Base-by-base conservation (phyloP, 2,113 vertebrate genomes). In the Festucalex cinctus region DNA sequence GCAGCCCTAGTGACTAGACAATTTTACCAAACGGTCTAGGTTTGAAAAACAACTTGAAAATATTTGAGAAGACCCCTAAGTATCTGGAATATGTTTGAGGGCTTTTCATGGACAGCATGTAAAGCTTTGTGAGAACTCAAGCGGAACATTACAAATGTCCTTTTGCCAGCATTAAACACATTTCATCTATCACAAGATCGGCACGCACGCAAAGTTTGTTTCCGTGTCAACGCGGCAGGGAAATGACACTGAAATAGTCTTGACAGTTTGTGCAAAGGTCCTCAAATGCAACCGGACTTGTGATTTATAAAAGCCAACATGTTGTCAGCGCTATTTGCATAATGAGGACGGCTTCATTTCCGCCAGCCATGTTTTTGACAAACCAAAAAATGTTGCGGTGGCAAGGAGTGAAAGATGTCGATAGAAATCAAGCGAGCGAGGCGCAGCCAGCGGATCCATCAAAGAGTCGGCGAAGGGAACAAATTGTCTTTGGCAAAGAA, bases 231-330 rank as follows among this genome's bases (percentile, higher is more conserved):
- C 43, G 48, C 19, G 24, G 2, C 43, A 32, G 10, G 26, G 6
- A 64, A 64, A 48, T 9, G 5, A 6, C 10, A 93, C 94, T 93
- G 91, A 94, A 95, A 95, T 94, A 94, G 93, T 91, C 84, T 89
- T 93, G 94, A 95, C 95, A 95, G 95, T 95, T 95, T 92, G 91
- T 80, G 82, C 90, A 89, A 95, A 95, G 93, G 95, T 95, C 91
- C 94, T 94, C 92, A 94, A 95, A 97, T 93, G 92, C 92, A 93
- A 94, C 94, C 93, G 95, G 95, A 96, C 95, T 97, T 91, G 89
- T 95, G 96, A 95, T 96, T 96, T 95, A 93, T 94, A 92, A 95
- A 97, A 92, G 91, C 93, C 93, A 96, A 93, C 91, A 91, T 93
- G 93, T 94, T 94, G 95, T 94, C 94, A 94, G 93, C 94, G 88